phyloP scores from a whole-genome alignment of 1,140 invertebrate genomes.

The Chionoecetes opilio region DNA sequence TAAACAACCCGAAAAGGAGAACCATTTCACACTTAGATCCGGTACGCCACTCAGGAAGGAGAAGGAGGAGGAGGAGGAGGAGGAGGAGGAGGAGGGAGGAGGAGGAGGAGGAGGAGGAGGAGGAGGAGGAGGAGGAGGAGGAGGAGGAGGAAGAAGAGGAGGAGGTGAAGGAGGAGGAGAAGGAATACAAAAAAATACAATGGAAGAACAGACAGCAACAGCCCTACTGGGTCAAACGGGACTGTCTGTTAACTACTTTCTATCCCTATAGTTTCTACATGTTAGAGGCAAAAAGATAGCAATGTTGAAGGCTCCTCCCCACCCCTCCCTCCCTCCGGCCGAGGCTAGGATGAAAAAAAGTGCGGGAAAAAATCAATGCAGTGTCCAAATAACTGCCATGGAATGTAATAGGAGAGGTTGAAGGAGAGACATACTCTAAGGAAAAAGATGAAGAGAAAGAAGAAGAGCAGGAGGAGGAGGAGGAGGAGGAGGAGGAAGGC shows the following conservation, averaged over 20 bases:
- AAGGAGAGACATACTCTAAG: background rate
- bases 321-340: no score
- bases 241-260: no score
- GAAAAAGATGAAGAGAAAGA: background rate
- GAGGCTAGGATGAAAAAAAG: no score
- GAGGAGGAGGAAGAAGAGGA: background rate
- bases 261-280: no score
- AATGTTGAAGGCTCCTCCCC: no score
- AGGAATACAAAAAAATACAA: background rate
- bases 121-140: constrained; percentile 5
- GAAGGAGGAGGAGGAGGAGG: background rate
- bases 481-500: background rate
- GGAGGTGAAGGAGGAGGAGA: background rate
- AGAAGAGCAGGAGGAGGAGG: background rate
- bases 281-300: no score
- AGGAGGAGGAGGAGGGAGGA: background rate
- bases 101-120: background rate
- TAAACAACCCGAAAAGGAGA: background rate
- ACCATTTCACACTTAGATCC: background rate
- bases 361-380: no score
- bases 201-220: no score
- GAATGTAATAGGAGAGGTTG: no score
- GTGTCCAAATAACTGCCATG: no score
- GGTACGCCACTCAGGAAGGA: background rate
- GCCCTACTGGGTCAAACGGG: no score